Percentiles rank a stretch among this genome's conserved stretches.
Conservation (phyloP, 2,888 invertebrate genomes). For the Yponomeuta cagnagella region DNA sequence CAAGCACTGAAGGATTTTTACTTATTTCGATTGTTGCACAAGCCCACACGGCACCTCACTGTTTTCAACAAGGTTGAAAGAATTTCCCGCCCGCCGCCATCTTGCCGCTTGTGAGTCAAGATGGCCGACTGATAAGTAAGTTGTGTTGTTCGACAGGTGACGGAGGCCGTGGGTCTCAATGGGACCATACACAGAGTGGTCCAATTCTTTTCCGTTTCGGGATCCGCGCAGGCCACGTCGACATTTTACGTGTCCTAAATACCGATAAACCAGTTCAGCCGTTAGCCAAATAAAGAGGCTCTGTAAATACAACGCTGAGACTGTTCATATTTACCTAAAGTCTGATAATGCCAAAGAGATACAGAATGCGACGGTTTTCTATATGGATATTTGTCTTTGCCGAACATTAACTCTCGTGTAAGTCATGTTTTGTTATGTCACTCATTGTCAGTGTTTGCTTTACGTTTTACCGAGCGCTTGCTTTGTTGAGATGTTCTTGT, state of each 20-base stretch:
- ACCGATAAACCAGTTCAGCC: conserved; percentile 58
- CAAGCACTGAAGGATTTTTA: conserved; percentile 42
- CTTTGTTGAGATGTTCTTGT: conserved; percentile 34
- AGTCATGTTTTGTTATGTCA: conserved; percentile 74
- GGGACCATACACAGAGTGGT: conserved; percentile 78
- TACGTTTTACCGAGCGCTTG: conserved; percentile 56
- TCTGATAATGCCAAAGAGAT: conserved; percentile 37
- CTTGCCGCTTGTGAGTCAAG: not conserved
- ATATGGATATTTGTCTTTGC: conserved; percentile 63
- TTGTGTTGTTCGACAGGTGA: conserved; percentile 77
- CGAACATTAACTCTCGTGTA: conserved; percentile 70
- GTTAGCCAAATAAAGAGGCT: conserved; percentile 33
- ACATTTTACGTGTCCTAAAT: conserved; percentile 79
- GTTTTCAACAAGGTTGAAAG: conserved; percentile 11
- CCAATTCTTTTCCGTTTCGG: conserved; percentile 78
- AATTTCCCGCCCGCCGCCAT: conserved; percentile 6
- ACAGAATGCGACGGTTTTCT: conserved; percentile 51
- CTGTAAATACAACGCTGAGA: conserved; percentile 71
- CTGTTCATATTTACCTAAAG: conserved; percentile 66
- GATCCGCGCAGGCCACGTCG: conserved; percentile 77
- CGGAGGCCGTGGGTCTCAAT: conserved; percentile 77
- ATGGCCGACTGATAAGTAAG: conserved; percentile 30
- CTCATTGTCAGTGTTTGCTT: conserved; percentile 72
- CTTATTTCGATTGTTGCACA: conserved; percentile 21
- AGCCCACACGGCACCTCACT: conserved; percentile 21